Evolutionary conservation across 2,888 invertebrate species (phyloP).

Genomic region (Cybosia mesomella): DNA sequence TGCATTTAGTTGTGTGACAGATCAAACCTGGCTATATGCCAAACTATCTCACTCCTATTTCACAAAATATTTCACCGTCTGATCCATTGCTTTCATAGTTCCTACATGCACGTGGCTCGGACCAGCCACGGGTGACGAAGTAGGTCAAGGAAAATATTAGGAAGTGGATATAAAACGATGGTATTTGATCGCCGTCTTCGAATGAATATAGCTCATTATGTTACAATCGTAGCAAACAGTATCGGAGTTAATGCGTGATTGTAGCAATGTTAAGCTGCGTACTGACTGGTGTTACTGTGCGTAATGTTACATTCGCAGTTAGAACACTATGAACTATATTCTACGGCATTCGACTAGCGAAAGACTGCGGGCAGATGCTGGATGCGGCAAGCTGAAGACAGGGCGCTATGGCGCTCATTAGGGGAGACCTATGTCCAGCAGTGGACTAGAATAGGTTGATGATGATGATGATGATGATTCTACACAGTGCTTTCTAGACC

Average conservation of each 20-base stretch:
- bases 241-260: background rate
- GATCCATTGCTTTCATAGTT: conserved; percentile 10
- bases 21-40: conserved; percentile 34
- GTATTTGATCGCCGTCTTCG: conserved; percentile 27
- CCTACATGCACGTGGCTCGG: background rate
- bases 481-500: no score
- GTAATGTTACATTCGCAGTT: no score
- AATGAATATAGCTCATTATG: conserved; percentile 10
- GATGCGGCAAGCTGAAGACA: no score
- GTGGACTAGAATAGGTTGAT: no score
- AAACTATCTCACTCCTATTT: conserved; percentile 31
- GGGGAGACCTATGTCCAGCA: no score
- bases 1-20: conserved; percentile 30
- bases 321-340: no score
- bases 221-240: background rate
- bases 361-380: no score
- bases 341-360: no score
- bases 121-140: conserved; percentile 28
- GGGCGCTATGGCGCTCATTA: no score
- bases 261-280: background rate
- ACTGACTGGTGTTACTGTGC: no score
- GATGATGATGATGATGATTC: no score
- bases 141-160: conserved; percentile 36
- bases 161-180: conserved; percentile 25
- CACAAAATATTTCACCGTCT: conserved; percentile 14